Percentiles rank a stretch among this genome's conserved stretches.
Evolutionary conservation across 35 echinoderm and acorn worm genomes (phyloP).

Genomic region (Acanthaster planci): DNA sequence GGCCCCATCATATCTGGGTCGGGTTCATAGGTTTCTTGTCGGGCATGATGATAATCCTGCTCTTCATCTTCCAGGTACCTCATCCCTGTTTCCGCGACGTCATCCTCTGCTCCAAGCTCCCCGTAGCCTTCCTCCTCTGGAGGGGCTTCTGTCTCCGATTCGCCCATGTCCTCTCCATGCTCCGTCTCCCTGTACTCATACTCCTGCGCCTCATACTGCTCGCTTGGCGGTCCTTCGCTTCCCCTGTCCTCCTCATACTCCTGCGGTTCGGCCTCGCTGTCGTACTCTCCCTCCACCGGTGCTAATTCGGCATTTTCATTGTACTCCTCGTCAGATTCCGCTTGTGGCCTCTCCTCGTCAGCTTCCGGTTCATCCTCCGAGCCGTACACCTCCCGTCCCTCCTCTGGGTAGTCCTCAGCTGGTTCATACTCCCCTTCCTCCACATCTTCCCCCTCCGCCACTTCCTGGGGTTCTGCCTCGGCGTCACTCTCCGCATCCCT

Average conservation of each 20-base stretch:
- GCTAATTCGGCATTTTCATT: background rate
- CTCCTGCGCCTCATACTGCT: constrained; percentile 39
- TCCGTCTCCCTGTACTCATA: constrained; percentile 22
- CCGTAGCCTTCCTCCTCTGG: constrained; percentile 35
- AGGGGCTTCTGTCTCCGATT: constrained; percentile 20
- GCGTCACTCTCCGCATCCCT: constrained; percentile 1
- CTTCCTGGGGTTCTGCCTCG: background rate
- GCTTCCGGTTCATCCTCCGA: constrained; percentile 34
- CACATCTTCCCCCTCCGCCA: constrained; percentile 30
- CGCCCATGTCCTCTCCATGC: constrained; percentile 12
- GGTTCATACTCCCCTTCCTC: constrained; percentile 11
- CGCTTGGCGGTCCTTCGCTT: background rate
- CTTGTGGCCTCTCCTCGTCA: constrained; percentile 3
- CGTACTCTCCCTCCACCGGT: background rate
- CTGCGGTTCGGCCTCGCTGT: background rate
- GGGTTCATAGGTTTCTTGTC: constrained; percentile 15
- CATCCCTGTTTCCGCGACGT: background rate
- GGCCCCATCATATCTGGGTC: constrained; percentile 4
- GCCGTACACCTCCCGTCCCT: background rate
- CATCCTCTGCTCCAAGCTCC: background rate
- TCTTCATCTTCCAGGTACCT: constrained; percentile 17
- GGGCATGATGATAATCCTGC: background rate
- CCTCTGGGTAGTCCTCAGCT: background rate
- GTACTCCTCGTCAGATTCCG: background rate
- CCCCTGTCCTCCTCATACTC: constrained; percentile 36